Percentiles rank a stretch among this genome's conserved stretches.
phyloP scores from a whole-genome alignment of 2,113 vertebrate genomes.

The Tachysurus vachellii region DNA sequence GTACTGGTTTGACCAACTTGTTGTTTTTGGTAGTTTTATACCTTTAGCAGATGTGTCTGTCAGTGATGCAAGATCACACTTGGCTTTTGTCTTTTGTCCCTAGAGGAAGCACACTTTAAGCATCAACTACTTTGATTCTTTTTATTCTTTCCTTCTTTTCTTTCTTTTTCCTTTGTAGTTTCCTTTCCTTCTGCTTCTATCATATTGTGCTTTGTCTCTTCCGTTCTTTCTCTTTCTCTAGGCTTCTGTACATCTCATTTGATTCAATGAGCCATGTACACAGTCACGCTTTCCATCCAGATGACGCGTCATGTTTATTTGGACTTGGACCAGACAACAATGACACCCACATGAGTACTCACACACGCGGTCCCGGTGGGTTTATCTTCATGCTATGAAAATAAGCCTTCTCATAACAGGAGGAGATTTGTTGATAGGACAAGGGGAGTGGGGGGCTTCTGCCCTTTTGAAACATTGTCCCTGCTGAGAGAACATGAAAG shows the following conservation, averaged over 20 bases:
- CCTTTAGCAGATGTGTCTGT: background rate
- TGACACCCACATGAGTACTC: conserved; percentile 58
- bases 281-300: conserved; percentile 57
- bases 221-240: background rate
- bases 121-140: background rate
- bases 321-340: conserved; percentile 50
- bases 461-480: conserved; percentile 64
- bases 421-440: conserved; percentile 33
- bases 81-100: conserved; percentile 5
- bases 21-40: background rate
- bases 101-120: background rate
- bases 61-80: background rate
- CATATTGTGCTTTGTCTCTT: background rate
- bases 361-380: conserved; percentile 47
- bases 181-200: background rate
- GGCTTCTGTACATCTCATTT: conserved; percentile 26
- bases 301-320: conserved; percentile 70
- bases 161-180: background rate
- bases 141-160: background rate
- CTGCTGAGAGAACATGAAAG: conserved; percentile 69
- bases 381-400: conserved; percentile 64
- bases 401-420: conserved; percentile 70
- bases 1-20: background rate
- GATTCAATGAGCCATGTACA: conserved; percentile 13
- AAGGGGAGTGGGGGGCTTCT: conserved; percentile 63